A percentile compares a stretch with the other conserved stretches of the same genome.
Evolutionary conservation across 2,888 invertebrate species (phyloP).

Genomic region (Ypsolopha sequella): DNA sequence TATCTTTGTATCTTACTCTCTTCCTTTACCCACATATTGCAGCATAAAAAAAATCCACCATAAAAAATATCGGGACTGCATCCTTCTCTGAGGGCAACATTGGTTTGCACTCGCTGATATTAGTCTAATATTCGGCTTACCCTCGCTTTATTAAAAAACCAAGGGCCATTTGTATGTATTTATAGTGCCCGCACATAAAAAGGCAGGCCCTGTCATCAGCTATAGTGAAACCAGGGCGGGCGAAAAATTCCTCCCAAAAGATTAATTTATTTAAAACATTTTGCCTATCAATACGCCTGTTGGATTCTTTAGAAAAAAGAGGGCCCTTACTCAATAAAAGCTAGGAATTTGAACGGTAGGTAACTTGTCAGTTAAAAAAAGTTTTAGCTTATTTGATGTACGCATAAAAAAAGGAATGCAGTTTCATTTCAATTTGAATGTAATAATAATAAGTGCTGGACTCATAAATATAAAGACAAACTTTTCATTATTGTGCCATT

Average conservation of each 20-base stretch:
- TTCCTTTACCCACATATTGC: conserved; percentile 26
- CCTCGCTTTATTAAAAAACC: conserved; percentile 67
- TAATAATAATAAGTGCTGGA: background rate
- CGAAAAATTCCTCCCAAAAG: conserved; percentile 34
- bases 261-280: conserved; percentile 63
- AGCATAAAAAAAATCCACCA: conserved; percentile 13
- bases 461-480: too few relatives aligned
- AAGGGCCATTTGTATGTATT: conserved; percentile 65
- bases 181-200: conserved; percentile 41
- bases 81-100: conserved; percentile 48
- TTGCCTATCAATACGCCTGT: conserved; percentile 21
- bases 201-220: conserved; percentile 43
- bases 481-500: too few relatives aligned
- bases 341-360: conserved; percentile 8
- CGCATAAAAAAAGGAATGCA: background rate
- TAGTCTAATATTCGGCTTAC: conserved; percentile 64
- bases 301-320: background rate
- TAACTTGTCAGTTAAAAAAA: conserved; percentile 1
- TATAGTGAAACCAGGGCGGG: too few relatives aligned
- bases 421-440: background rate
- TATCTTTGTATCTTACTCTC: conserved; percentile 14
- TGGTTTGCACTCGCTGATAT: conserved; percentile 66
- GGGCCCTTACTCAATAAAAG: conserved; percentile 8
- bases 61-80: conserved; percentile 44
- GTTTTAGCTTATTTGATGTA: conserved; percentile 2